Percentiles rank a stretch among this genome's conserved stretches.
These are phyloP conservation scores for Setipinna tenuifilis DNA, from an alignment of 2,797 vertebrate species.

Conservation along the genomic window DNA sequence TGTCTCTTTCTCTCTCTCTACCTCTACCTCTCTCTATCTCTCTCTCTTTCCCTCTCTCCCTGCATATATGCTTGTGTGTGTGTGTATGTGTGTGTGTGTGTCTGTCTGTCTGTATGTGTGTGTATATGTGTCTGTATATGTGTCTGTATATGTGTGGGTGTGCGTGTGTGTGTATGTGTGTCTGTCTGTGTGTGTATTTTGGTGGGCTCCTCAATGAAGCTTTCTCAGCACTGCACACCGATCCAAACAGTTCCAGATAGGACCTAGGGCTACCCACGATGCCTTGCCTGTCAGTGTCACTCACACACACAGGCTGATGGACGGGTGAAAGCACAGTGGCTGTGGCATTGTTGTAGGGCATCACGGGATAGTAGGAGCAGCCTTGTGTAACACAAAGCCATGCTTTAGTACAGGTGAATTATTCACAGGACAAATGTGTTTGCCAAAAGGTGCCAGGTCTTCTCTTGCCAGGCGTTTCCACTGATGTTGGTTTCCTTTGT, in stretches of 20 bases:
- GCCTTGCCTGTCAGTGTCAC: slow-evolving; percentile 25
- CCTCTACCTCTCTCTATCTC: too few relatives aligned
- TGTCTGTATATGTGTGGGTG: not conserved
- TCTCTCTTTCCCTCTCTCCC: too few relatives aligned
- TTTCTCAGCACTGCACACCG: slow-evolving; percentile 11
- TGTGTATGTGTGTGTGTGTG: not conserved
- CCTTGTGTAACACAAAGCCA: slow-evolving; percentile 32
- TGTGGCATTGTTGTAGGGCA: not conserved
- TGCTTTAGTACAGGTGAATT: slow-evolving; percentile 38
- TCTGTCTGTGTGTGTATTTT: not conserved
- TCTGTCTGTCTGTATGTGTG: not conserved
- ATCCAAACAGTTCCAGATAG: not conserved
- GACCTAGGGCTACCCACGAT: not conserved
- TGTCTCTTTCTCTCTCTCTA: too few relatives aligned
- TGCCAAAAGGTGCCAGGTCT: slow-evolving; percentile 37
- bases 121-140: not conserved
- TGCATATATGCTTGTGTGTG: too few relatives aligned
- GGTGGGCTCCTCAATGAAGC: not conserved
- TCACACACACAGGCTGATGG: not conserved
- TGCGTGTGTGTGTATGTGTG: too few relatives aligned
- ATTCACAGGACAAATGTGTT: slow-evolving; percentile 50
- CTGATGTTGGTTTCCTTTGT: slow-evolving; percentile 42
- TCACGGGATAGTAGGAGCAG: slow-evolving; percentile 32
- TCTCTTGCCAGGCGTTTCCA: slow-evolving; percentile 29
- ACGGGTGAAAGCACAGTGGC: slow-evolving; percentile 27